Evolutionary conservation across 2,888 invertebrate species (phyloP).

Genomic region (Troilus luridus): DNA sequence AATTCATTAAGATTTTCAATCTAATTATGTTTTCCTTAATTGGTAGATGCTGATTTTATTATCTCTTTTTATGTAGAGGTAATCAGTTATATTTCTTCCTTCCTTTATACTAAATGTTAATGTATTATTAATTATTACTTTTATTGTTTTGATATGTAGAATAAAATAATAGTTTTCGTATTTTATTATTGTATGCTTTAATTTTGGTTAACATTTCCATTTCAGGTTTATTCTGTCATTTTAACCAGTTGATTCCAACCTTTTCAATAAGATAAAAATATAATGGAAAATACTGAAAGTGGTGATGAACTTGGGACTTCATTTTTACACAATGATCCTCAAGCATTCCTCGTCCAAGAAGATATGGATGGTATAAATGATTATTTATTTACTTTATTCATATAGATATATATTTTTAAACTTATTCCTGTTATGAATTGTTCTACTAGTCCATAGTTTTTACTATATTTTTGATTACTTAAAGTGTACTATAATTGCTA

Average conservation of each 20-base stretch:
- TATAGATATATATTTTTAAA: neutral
- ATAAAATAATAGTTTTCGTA: neutral
- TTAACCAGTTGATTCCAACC: neutral
- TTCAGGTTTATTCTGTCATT: neutral
- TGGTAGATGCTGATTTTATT: neutral
- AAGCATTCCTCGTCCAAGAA: constrained; percentile 71
- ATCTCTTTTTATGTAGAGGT: neutral
- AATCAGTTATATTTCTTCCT: neutral
- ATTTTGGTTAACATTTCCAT: neutral
- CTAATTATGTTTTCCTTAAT: neutral
- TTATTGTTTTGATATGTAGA: neutral
- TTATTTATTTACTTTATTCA: neutral
- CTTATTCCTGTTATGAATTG: neutral
- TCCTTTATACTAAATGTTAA: neutral
- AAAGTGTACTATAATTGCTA: neutral
- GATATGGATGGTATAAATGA: constrained; percentile 70
- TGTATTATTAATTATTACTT: neutral
- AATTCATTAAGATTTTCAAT: neutral
- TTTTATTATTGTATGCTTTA: neutral
- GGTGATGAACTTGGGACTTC: constrained; percentile 74
- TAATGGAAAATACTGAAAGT: constrained; percentile 76
- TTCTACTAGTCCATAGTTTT: too few species aligned
- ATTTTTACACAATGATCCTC: constrained; percentile 70
- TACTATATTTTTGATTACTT: too few species aligned
- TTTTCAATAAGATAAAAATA: neutral